A percentile compares a stretch with the other conserved stretches of the same genome.
Evolutionary conservation across 2,113 vertebrate species (phyloP).

Genomic region (Cryptoleucopteryx plumbea): DNA sequence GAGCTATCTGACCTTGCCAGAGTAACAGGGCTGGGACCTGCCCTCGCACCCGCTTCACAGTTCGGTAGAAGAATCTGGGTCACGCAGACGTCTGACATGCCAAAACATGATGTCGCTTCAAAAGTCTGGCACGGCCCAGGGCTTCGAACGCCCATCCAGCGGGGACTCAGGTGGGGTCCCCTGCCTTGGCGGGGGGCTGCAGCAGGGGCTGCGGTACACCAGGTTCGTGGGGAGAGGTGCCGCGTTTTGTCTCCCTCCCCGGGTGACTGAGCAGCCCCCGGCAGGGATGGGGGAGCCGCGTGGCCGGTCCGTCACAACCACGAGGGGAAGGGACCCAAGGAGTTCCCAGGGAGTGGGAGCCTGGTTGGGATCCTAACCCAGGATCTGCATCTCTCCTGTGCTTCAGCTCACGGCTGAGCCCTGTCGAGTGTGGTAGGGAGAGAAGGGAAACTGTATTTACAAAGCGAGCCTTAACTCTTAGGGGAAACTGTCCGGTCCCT

Average conservation of each 20-base stretch:
- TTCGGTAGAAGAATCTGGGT: neutral
- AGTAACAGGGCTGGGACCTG: neutral
- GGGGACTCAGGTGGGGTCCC: neutral
- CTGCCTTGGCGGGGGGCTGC: neutral
- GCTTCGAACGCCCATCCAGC: accelerated
- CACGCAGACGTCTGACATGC: accelerated
- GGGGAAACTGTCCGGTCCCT: neutral
- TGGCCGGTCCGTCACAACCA: neutral
- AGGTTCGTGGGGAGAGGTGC: neutral
- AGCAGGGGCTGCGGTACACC: neutral
- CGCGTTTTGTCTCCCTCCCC: neutral
- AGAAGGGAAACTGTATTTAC: neutral
- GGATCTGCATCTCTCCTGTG: neutral
- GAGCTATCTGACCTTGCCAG: neutral
- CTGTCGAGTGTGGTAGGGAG: neutral
- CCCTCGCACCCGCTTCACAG: neutral
- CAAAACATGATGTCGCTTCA: accelerated
- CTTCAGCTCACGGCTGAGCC: neutral
- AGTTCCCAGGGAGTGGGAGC: neutral
- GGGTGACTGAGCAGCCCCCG: neutral
- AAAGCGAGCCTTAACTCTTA: neutral
- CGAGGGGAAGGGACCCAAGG: neutral
- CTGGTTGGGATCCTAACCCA: neutral
- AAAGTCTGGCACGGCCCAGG: neutral
- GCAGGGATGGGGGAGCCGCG: accelerated